A percentile compares a stretch with the other conserved stretches of the same genome.
Conservation (phyloP, 2,797 vertebrate genomes). For the Carduelis carduelis region DNA sequence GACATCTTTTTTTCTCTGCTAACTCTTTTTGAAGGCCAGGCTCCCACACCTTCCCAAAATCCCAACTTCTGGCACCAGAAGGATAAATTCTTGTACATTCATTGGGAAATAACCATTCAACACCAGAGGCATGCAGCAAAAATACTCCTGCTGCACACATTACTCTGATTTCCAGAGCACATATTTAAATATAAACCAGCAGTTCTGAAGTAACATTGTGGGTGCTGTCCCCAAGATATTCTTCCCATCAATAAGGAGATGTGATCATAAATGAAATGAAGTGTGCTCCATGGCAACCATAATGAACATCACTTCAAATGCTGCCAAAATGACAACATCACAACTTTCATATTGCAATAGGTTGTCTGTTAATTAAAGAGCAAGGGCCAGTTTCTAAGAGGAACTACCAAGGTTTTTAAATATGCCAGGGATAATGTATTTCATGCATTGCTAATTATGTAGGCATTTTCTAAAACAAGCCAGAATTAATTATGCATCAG, state of each 20-base stretch:
- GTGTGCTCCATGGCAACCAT: not conserved
- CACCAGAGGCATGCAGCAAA: not conserved
- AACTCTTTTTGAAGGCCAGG: not conserved
- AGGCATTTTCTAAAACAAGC: conserved; percentile 21
- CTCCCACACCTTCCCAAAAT: not conserved
- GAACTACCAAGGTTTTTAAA: conserved; percentile 32
- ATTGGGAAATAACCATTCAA: not conserved
- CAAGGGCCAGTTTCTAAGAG: conserved; percentile 41
- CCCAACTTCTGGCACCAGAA: not conserved
- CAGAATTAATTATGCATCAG: conserved; percentile 26
- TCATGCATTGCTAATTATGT: conserved; percentile 11
- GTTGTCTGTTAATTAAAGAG: conserved; percentile 56
- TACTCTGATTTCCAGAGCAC: not conserved
- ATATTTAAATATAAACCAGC: not conserved
- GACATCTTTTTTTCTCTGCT: not conserved
- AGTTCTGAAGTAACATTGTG: not conserved
- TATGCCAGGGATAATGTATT: not conserved
- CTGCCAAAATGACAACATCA: conserved; percentile 35
- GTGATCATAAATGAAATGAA: conserved; percentile 5
- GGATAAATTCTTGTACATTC: not conserved
- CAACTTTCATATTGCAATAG: conserved; percentile 17
- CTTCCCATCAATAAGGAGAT: conserved; percentile 1
- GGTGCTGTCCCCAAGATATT: conserved; percentile 23
- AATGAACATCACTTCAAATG: conserved; percentile 15
- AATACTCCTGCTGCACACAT: not conserved